phyloP scores from a whole-genome alignment of 2,888 invertebrate genomes.

The Tachina lurida region DNA sequence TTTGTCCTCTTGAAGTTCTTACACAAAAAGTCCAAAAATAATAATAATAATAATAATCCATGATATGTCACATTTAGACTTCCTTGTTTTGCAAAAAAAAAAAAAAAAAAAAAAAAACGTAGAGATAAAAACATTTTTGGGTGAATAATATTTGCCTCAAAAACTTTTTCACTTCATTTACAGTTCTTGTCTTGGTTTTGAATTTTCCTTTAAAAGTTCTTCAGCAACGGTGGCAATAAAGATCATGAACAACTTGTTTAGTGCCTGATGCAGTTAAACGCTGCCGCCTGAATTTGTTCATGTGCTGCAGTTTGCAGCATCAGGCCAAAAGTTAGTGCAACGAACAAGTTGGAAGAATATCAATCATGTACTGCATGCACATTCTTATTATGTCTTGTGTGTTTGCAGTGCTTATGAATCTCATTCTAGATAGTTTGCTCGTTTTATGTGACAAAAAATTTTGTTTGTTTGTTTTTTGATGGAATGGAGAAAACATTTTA shows the following conservation, averaged over 20 bases:
- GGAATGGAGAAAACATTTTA: neutral
- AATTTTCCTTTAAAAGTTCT: conserved; percentile 14
- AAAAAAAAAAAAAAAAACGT: too few species aligned
- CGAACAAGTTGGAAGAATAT: conserved; percentile 62
- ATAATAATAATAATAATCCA: conserved; percentile 48
- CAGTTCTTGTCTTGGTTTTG: conserved; percentile 21
- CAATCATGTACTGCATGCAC: conserved; percentile 54
- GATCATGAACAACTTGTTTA: conserved; percentile 57
- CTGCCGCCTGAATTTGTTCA: conserved; percentile 1
- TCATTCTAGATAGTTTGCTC: conserved; percentile 39
- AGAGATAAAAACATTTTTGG: conserved; percentile 34
- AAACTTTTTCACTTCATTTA: conserved; percentile 56
- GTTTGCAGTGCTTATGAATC: conserved; percentile 8
- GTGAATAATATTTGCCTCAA: conserved; percentile 38
- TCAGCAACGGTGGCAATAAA: conserved; percentile 47
- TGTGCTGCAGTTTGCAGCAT: conserved; percentile 34
- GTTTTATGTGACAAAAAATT: conserved; percentile 63
- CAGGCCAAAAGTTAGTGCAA: conserved; percentile 22
- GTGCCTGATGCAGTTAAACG: conserved; percentile 7
- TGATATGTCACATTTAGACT: conserved; percentile 71
- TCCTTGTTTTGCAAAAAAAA: conserved; percentile 68
- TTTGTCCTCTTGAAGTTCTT: conserved; percentile 10
- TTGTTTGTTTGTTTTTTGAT: conserved; percentile 42
- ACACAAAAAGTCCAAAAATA: conserved; percentile 46
- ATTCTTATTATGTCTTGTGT: conserved; percentile 38